A percentile compares a stretch with the other conserved stretches of the same genome.
Conservation (phyloP, 2,113 vertebrate genomes). For the Tringa solitaria region DNA sequence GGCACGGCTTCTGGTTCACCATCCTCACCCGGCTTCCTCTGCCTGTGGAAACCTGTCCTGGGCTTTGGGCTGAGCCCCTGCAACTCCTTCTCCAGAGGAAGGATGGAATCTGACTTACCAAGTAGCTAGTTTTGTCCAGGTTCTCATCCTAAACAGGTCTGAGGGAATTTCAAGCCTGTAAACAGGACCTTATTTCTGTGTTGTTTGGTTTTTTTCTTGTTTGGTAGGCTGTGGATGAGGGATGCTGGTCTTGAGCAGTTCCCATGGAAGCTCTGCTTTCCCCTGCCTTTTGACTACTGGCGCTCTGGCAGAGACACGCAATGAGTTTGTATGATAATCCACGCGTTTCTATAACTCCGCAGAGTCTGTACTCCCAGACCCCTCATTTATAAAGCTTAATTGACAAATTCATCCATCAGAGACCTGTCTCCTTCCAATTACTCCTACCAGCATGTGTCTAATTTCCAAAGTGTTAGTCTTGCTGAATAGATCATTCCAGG, state of each 20-base stretch:
- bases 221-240: not conserved
- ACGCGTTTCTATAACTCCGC: not conserved
- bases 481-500: not conserved
- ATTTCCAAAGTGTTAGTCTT: not conserved
- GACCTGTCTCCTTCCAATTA: not conserved
- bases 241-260: not conserved
- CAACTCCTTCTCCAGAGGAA: not conserved
- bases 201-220: not conserved
- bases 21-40: rapidly evolving
- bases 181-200: not conserved
- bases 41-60: not conserved
- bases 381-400: not conserved
- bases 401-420: slow-evolving; percentile 14
- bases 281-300: not conserved
- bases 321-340: not conserved
- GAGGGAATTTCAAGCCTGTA: not conserved
- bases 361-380: not conserved
- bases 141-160: not conserved
- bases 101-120: not conserved
- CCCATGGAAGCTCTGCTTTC: rapidly evolving
- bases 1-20: not conserved
- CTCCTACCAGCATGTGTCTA: not conserved
- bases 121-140: not conserved
- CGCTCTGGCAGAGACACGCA: not conserved
- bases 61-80: not conserved